Evolutionary conservation across 2,113 vertebrate species (phyloP).

Genomic region (Seriola aureovittata): DNA sequence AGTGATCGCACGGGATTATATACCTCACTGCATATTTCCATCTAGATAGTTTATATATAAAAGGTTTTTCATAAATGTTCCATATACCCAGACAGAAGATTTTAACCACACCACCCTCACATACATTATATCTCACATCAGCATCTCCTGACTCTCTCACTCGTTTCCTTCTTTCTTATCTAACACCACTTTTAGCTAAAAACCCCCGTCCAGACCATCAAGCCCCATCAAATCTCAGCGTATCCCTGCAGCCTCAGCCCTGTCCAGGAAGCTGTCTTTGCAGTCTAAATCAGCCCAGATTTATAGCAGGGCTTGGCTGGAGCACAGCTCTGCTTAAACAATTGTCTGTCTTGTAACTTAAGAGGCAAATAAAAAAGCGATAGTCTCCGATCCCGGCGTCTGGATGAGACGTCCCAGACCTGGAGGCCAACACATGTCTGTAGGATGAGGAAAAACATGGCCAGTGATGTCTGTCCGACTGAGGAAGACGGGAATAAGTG

Average conservation of each 20-base stretch:
- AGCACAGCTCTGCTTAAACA: conserved; percentile 73
- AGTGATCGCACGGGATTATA: background rate
- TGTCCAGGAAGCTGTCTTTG: conserved; percentile 64
- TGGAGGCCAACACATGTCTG: conserved; percentile 54
- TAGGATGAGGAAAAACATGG: conserved; percentile 15
- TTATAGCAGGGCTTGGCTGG: conserved; percentile 60
- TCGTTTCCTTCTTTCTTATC: background rate
- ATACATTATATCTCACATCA: background rate
- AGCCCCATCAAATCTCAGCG: conserved; percentile 43
- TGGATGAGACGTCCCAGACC: conserved; percentile 43
- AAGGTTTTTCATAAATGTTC: too few relatives aligned
- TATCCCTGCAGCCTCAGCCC: conserved; percentile 26
- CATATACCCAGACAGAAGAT: background rate
- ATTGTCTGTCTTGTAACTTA: conserved; percentile 73
- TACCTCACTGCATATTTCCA: background rate
- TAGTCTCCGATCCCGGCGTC: conserved; percentile 48
- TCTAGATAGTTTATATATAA: background rate
- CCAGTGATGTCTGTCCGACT: conserved; percentile 3
- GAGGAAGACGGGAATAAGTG: conserved; percentile 12
- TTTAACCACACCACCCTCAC: background rate
- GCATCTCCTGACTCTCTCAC: conserved; percentile 3
- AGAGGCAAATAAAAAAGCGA: conserved; percentile 69
- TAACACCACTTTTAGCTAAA: conserved; percentile 23
- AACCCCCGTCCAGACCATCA: conserved; percentile 20
- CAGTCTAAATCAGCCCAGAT: conserved; percentile 67